Conservation (phyloP, 2,113 vertebrate species). For the Sander vitreus region DNA sequence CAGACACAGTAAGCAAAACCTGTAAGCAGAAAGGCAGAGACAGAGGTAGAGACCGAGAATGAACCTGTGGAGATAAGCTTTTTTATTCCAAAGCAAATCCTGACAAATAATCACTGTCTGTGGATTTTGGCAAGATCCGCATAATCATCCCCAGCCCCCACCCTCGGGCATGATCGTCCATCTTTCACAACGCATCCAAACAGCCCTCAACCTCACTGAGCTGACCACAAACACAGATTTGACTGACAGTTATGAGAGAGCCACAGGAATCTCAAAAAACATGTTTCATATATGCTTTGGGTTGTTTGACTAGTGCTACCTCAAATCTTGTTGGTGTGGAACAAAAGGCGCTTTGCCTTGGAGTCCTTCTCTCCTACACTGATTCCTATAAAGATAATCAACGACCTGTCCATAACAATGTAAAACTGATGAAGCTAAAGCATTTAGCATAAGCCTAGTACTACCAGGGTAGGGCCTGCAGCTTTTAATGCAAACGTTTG, state of each 20-base stretch:
- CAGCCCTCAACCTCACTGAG: slow-evolving; percentile 22
- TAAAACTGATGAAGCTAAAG: background rate
- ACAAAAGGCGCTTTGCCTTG: background rate
- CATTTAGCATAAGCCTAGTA: background rate
- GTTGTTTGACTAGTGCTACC: background rate
- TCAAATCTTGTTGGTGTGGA: background rate
- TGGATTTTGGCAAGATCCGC: slow-evolving; percentile 81
- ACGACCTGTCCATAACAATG: background rate
- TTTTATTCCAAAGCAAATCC: slow-evolving; percentile 78
- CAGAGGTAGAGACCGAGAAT: slow-evolving; percentile 46
- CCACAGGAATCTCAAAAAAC: background rate
- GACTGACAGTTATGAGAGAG: background rate
- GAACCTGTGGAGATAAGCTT: slow-evolving; percentile 78
- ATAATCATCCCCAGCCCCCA: slow-evolving; percentile 62
- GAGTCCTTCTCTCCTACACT: background rate
- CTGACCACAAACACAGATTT: slow-evolving; percentile 29
- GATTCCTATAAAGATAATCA: background rate
- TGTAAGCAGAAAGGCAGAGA: slow-evolving; percentile 44
- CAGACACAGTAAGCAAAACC: slow-evolving; percentile 37
- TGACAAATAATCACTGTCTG: slow-evolving; percentile 73
- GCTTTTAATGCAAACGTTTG: slow-evolving; percentile 7
- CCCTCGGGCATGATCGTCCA: slow-evolving; percentile 47
- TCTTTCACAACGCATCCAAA: slow-evolving; percentile 49
- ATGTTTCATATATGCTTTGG: background rate
- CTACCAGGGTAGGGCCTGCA: background rate